Percentiles rank a stretch among this genome's conserved stretches.
Evolutionary conservation across 2,888 invertebrate genomes (phyloP).

Genomic region (Philaethria dido): DNA sequence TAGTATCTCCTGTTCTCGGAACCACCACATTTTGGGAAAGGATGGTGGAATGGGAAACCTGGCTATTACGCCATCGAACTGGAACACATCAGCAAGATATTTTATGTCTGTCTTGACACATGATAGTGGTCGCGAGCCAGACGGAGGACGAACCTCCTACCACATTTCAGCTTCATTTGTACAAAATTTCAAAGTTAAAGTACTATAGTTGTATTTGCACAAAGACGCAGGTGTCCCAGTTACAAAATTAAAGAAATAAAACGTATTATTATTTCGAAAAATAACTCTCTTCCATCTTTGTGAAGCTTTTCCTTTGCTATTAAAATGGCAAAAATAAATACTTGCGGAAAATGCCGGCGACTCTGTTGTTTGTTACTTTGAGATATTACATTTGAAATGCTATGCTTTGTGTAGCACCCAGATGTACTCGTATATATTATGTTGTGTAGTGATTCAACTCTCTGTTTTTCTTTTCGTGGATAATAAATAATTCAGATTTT

Average conservation of each 20-base stretch:
- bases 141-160: no score
- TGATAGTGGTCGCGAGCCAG: no score
- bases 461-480: no score
- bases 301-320: constrained; percentile 9
- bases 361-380: constrained; percentile 10
- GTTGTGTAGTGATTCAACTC: background rate
- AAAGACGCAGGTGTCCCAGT: constrained; percentile 4
- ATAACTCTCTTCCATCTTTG: constrained; percentile 13
- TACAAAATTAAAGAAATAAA: constrained; percentile 13
- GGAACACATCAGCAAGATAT: no score
- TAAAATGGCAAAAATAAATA: constrained; percentile 26
- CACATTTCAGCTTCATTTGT: background rate
- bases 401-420: background rate
- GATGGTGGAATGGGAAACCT: no score
- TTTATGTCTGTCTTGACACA: no score
- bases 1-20: no score
- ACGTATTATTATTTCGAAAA: constrained; percentile 14
- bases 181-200: background rate
- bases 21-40: no score
- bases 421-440: background rate
- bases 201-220: background rate
- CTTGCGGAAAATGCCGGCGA: constrained; percentile 13
- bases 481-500: no score
- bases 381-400: constrained; percentile 18
- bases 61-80: no score